phyloP scores from a whole-genome alignment of 2,888 invertebrate species.

The Bellardia pandia region DNA sequence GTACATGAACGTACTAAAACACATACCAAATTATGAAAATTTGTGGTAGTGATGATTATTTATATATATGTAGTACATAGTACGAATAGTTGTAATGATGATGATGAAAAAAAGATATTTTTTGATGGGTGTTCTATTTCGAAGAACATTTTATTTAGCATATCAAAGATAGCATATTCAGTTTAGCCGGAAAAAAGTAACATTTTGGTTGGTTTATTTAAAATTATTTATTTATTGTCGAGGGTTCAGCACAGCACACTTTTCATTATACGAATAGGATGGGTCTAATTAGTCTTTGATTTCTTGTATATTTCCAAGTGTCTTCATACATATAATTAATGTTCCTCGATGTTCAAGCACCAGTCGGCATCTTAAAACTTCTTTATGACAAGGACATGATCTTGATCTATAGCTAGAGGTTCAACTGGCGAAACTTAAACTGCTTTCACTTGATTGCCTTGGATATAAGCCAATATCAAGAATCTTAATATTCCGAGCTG shows the following conservation, averaged over 20 bases:
- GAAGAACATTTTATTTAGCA: conserved; percentile 14
- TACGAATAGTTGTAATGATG: conserved; percentile 19
- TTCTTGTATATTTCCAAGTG: too few species aligned
- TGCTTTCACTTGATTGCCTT: too few species aligned
- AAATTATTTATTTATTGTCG: not conserved
- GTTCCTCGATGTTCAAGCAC: too few species aligned
- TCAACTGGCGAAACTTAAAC: too few species aligned
- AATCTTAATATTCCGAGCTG: too few species aligned
- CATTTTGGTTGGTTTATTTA: not conserved
- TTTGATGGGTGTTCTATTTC: conserved; percentile 53
- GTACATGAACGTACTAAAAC: not conserved
- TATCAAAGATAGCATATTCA: not conserved
- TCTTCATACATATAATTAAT: too few species aligned
- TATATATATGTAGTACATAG: not conserved
- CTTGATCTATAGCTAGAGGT: too few species aligned
- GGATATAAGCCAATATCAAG: too few species aligned
- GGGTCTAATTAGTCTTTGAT: too few species aligned
- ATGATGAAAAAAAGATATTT: conserved; percentile 34
- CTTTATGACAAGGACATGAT: too few species aligned
- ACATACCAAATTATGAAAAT: not conserved
- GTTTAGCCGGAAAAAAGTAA: conserved; percentile 6
- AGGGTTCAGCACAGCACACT: not conserved
- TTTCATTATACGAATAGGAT: not conserved
- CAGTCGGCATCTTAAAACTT: too few species aligned
- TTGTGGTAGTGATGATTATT: conserved; percentile 51